A percentile compares a stretch with the other conserved stretches of the same genome.
phyloP scores from a whole-genome alignment of 2,797 vertebrate genomes.

The Mormyrus hasselquistii region DNA sequence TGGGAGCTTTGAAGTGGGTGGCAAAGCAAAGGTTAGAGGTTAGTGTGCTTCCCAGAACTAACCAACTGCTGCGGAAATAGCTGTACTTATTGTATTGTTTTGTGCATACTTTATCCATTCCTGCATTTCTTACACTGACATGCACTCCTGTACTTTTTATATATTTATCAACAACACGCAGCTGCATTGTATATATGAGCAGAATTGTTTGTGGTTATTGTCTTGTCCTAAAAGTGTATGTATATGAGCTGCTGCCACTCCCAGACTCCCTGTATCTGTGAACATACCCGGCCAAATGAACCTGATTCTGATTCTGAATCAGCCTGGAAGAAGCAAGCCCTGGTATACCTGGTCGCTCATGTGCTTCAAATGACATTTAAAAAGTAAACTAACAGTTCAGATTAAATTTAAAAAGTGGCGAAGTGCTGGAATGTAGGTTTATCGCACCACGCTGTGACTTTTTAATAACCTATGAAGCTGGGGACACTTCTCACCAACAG shows the following conservation, averaged over 20 bases:
- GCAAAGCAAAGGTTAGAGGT: neutral
- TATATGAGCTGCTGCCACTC: neutral
- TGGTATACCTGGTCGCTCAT: neutral
- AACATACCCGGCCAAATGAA: neutral
- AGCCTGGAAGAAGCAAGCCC: neutral
- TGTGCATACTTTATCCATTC: neutral
- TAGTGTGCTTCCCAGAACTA: neutral
- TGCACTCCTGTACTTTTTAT: neutral
- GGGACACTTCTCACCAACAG: neutral
- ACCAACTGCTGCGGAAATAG: neutral
- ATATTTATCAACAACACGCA: neutral
- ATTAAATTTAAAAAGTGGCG: neutral
- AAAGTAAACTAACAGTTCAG: neutral
- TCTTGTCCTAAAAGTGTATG: neutral
- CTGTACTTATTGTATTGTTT: neutral
- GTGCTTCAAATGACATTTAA: neutral
- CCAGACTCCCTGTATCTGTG: neutral
- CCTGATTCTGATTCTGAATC: neutral
- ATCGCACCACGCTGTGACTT: neutral
- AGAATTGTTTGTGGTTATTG: neutral
- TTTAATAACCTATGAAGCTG: neutral
- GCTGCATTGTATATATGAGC: neutral
- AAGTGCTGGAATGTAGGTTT: neutral
- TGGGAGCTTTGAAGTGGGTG: slow-evolving; percentile 10
- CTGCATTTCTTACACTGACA: neutral